A percentile compares a stretch with the other conserved stretches of the same genome.
Conservation (phyloP, 2,797 vertebrate species). For the Gymnoscopelus braueri region DNA sequence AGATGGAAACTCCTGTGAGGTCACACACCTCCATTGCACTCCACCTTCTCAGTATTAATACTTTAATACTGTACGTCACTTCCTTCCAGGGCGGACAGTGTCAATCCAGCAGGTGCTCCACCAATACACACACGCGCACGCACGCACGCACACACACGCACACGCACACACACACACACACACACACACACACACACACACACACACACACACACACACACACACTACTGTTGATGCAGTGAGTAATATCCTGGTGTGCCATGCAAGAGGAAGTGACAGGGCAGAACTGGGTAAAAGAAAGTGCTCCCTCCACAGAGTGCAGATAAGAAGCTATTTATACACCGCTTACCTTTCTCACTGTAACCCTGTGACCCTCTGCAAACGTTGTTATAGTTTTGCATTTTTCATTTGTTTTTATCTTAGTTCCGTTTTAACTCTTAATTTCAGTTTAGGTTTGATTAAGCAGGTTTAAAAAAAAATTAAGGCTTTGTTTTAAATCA, state of each 20-base stretch:
- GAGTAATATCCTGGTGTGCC: constrained; percentile 62
- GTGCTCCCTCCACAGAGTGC: constrained; percentile 32
- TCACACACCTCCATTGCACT: constrained; percentile 24
- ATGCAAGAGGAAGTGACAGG: constrained; percentile 44
- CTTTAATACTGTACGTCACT: too few species aligned
- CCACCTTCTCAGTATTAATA: too few species aligned
- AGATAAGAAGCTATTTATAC: constrained; percentile 31
- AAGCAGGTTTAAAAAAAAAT: too few species aligned
- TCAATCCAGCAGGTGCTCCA: constrained; percentile 16
- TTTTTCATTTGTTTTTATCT: too few species aligned
- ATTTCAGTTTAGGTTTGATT: too few species aligned
- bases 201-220: constrained; percentile 22
- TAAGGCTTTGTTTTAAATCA: too few species aligned
- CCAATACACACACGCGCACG: constrained; percentile 31
- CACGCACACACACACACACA: constrained; percentile 29
- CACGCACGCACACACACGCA: constrained; percentile 30
- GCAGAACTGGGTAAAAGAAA: constrained; percentile 27
- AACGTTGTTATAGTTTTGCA: too few species aligned
- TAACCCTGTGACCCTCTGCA: background rate
- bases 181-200: constrained; percentile 27
- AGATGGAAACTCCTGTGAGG: constrained; percentile 21
- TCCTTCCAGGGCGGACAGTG: constrained; percentile 28
- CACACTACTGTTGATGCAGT: constrained; percentile 45
- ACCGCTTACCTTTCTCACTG: too few species aligned
- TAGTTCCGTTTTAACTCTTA: too few species aligned